These are phyloP conservation scores for Zele albiditarsus DNA, from an alignment of 2,888 invertebrate genomes.

Conservation along the genomic window DNA sequence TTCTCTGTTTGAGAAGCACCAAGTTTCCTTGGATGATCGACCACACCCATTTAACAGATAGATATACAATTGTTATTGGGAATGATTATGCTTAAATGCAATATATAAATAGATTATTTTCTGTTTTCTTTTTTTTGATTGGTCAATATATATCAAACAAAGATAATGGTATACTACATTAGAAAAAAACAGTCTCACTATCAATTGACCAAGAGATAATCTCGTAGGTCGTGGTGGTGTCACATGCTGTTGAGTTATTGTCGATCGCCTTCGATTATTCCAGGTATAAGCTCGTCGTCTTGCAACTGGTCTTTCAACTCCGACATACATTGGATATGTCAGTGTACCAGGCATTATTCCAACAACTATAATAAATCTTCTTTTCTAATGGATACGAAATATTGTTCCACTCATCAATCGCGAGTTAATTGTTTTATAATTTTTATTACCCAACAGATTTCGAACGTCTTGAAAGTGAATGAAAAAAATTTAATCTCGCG, in stretches of 20 bases:
- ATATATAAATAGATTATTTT: background rate
- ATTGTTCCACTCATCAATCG: background rate
- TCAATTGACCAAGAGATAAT: conserved; percentile 61
- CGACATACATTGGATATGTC: conserved; percentile 69
- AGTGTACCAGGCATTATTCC: conserved; percentile 66
- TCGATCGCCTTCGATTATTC: conserved; percentile 58
- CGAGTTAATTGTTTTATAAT: background rate
- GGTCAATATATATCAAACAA: background rate
- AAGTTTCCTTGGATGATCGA: conserved; percentile 8
- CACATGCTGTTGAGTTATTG: conserved; percentile 53
- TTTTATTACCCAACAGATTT: background rate
- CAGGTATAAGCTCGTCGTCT: conserved; percentile 66
- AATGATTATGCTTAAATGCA: background rate
- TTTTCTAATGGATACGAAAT: background rate
- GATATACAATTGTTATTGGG: background rate
- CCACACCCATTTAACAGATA: conserved; percentile 22
- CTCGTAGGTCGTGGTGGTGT: conserved; percentile 55
- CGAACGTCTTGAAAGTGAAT: background rate
- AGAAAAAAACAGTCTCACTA: conserved; percentile 52
- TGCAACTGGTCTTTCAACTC: conserved; percentile 62
- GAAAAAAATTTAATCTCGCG: background rate
- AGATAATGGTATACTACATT: background rate
- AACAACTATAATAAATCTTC: background rate
- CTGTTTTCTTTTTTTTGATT: conserved; percentile 4
- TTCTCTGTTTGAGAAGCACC: conserved; percentile 14